Evolutionary conservation across 2,113 vertebrate genomes (phyloP).

Genomic region (Paramormyrops kingsleyae): DNA sequence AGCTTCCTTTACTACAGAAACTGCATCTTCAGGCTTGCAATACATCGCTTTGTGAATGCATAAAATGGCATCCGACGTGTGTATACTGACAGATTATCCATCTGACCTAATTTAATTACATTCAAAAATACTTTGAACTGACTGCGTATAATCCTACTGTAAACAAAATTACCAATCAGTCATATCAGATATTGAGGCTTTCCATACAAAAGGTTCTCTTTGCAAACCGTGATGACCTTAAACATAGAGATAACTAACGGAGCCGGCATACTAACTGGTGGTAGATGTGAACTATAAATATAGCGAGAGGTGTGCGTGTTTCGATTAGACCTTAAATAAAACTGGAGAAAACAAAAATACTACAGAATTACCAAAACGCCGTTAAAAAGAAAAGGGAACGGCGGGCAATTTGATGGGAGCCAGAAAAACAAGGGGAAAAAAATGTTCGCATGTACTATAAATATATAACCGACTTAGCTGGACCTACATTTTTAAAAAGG

Average conservation of each 20-base stretch:
- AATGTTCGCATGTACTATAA: neutral
- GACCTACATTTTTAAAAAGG: neutral
- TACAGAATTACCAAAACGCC: neutral
- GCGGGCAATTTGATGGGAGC: neutral
- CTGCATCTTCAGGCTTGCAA: neutral
- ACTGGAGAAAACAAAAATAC: neutral
- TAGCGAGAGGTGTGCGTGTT: neutral
- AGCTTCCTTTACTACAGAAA: neutral
- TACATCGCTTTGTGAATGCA: neutral
- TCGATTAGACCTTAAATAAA: neutral
- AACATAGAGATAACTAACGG: neutral
- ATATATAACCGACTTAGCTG: neutral
- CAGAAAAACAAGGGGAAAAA: neutral
- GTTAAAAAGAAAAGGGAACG: neutral
- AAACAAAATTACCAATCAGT: neutral
- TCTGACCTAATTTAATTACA: neutral
- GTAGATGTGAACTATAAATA: neutral
- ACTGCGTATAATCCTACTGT: slow-evolving; percentile 70
- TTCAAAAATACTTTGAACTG: slow-evolving; percentile 42
- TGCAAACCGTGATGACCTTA: neutral
- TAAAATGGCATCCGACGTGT: neutral
- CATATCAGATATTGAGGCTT: neutral
- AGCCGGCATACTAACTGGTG: neutral
- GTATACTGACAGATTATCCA: slow-evolving; percentile 25
- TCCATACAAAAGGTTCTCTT: neutral